Evolutionary conservation across 2,888 invertebrate genomes (phyloP).

Genomic region (Idaea aversata): DNA sequence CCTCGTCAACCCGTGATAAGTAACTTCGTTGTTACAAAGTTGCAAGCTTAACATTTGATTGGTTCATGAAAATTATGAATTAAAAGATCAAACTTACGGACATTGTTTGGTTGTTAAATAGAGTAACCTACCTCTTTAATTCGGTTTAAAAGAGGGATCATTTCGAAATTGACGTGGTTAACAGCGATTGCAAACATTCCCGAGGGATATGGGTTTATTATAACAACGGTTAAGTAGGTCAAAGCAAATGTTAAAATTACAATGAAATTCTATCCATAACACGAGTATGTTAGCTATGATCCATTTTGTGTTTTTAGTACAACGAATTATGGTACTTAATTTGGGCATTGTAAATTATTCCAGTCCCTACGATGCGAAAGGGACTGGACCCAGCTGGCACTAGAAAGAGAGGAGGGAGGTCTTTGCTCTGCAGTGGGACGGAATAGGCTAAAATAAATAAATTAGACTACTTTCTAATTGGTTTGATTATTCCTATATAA

Average conservation of each 20-base stretch:
- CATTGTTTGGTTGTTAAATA: background rate
- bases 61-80: no score
- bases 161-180: background rate
- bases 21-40: no score
- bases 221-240: background rate
- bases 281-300: background rate
- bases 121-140: constrained; percentile 12
- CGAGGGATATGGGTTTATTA: constrained; percentile 2
- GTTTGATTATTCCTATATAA: no score
- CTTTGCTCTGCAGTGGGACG: no score
- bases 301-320: background rate
- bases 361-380: background rate
- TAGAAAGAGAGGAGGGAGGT: no score
- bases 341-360: background rate
- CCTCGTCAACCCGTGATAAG: no score
- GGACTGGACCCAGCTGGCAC: no score
- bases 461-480: no score
- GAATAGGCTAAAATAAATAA: no score
- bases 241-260: background rate
- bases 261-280: background rate
- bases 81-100: no score
- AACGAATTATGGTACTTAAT: background rate
- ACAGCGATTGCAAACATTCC: constrained; percentile 23
- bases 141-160: background rate
- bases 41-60: no score